Evolutionary conservation across 2,888 invertebrate species (phyloP), one percentile per base, ranked within the genome.

Genomic region (Cheilosia variabilis): DNA sequence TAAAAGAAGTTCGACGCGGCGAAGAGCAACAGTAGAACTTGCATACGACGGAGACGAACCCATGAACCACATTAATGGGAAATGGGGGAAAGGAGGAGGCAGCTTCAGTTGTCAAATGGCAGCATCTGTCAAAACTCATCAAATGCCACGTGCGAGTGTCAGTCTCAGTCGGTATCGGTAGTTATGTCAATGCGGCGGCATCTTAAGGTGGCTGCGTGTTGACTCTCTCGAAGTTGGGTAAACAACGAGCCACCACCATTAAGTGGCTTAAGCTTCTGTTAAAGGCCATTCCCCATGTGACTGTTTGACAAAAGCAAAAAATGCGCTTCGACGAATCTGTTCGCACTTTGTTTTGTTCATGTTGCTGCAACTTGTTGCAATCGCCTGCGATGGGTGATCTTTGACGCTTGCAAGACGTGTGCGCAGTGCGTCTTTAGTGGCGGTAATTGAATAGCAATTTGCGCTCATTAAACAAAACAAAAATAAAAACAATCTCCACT

Each of bases 391-490:
- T 72, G 62, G 68, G 13, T 58, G 55, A 65, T 63, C 60, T 58
- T 50, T 65, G 81, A 71, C 57, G 76, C 60, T 60, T 34, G 57
- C 52, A 10, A 52, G 84, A 80, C 81, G 77, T 72, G 76, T 86
- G 86, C 63, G 57, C 72, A 34, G 63, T 17, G 68, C 75, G 45
- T 81, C 77, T 77, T 86, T 86, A 80, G 84, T 71, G 76, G 80
- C 81, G 76, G 76, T 86, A 86, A 86, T 86, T 86, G 86, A 86
- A 86, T 86, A 86, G 81, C 86, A 86, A 86, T 86, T 86, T 86
- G 76, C 55, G 76, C 86, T 86, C 86, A 86, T 86, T 86, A 79
- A n/a, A 72, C 50, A 66, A 65, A 34, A 10, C 7, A 31, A 84
- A 27, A 66, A 31, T 22, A 80, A 68, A 31, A 76, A 53, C 31